Evolutionary conservation across 2,888 invertebrate genomes (phyloP).

Genomic region (Stenolophus ochropezus): DNA sequence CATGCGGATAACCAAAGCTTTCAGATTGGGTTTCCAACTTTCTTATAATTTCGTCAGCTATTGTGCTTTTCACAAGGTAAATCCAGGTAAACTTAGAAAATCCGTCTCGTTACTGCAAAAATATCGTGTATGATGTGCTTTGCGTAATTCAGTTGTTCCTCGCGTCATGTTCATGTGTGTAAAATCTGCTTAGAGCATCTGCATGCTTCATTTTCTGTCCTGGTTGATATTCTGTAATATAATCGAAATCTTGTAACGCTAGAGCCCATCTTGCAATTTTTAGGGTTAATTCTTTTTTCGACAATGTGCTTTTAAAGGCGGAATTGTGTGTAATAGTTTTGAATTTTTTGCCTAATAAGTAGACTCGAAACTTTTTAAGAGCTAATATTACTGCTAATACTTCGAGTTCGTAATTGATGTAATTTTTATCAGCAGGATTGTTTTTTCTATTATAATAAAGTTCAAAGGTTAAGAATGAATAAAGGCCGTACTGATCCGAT

Average conservation of each 20-base stretch:
- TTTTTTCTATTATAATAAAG: slow-evolving; percentile 68
- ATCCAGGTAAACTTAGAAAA: slow-evolving; percentile 61
- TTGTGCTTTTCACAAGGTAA: slow-evolving; percentile 54
- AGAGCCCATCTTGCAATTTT: slow-evolving; percentile 67
- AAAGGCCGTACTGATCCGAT: slow-evolving; percentile 66
- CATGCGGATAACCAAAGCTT: slow-evolving; percentile 62
- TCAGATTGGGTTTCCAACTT: slow-evolving; percentile 56
- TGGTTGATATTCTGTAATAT: slow-evolving; percentile 65
- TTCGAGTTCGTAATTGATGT: slow-evolving; percentile 68
- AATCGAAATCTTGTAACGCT: slow-evolving; percentile 66
- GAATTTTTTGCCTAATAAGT: slow-evolving; percentile 66
- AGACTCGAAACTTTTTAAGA: slow-evolving; percentile 67
- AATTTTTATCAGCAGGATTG: slow-evolving; percentile 66
- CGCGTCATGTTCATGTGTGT: no score
- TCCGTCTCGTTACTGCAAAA: slow-evolving; percentile 64
- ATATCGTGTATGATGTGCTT: slow-evolving; percentile 64
- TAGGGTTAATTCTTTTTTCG: slow-evolving; percentile 65
- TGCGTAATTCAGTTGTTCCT: slow-evolving; percentile 58
- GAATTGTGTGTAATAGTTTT: slow-evolving; percentile 68
- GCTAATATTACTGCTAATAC: slow-evolving; percentile 68
- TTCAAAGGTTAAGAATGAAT: no score
- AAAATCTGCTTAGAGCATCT: no score
- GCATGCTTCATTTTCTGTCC: no score
- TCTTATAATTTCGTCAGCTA: slow-evolving; percentile 50
- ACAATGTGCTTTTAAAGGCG: slow-evolving; percentile 67